phyloP scores from a whole-genome alignment of 1,140 invertebrate genomes.

The Saccostrea echinata region DNA sequence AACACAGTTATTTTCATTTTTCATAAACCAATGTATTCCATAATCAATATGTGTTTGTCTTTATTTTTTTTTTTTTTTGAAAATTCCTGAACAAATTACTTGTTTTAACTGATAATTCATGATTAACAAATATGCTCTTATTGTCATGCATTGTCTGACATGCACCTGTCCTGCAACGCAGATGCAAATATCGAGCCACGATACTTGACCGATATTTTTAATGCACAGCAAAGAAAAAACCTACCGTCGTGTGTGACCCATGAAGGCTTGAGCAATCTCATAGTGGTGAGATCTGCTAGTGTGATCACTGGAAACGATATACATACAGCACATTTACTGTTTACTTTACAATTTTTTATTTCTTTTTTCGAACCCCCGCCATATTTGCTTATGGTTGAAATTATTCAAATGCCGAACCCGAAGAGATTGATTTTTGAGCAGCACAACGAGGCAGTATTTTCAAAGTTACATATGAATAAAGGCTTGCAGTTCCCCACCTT shows the following conservation, averaged over 20 bases:
- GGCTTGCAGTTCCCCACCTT: no score
- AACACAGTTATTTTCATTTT: no score
- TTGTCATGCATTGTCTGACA: background rate
- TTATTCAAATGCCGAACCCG: background rate
- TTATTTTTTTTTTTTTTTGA: no score
- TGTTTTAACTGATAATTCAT: no score
- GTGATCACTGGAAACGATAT: background rate
- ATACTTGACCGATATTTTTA: background rate
- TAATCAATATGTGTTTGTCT: no score
- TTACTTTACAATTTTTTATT: conserved; percentile 21
- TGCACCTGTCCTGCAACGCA: conserved; percentile 22
- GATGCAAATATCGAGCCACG: background rate
- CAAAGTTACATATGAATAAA: no score
- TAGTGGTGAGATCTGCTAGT: conserved; percentile 75
- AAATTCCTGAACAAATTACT: no score
- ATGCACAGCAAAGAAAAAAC: conserved; percentile 9
- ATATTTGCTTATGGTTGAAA: conserved; percentile 7
- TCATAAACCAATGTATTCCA: no score
- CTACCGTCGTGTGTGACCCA: conserved; percentile 95
- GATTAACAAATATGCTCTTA: no score
- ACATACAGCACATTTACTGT: background rate
- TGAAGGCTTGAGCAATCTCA: conserved; percentile 94
- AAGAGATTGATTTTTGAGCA: background rate
- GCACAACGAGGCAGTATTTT: no score
- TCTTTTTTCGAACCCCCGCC: conserved; percentile 45